Percentiles rank a stretch among this genome's conserved stretches.
These are phyloP conservation scores for Acronicta aceris DNA, from an alignment of 2,888 invertebrate genomes.

Conservation along the genomic window DNA sequence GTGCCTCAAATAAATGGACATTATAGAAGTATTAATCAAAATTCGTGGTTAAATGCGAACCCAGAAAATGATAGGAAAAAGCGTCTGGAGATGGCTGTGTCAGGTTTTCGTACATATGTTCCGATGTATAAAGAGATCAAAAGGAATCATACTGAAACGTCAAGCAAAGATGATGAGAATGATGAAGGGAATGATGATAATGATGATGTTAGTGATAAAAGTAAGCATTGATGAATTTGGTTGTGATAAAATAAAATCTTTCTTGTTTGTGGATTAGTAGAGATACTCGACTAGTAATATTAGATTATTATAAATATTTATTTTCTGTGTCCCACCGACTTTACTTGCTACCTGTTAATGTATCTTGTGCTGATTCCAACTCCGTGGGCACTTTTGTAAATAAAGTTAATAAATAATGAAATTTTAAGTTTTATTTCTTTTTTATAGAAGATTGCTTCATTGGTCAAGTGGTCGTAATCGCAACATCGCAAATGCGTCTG, in stretches of 20 bases:
- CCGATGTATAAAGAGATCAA: constrained; percentile 81
- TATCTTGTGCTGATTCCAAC: constrained; percentile 48
- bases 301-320: constrained; percentile 34
- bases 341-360: constrained; percentile 35
- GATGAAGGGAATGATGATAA: constrained; percentile 12
- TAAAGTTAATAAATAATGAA: constrained; percentile 43
- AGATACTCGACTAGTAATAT: constrained; percentile 27
- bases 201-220: not conserved
- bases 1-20: constrained; percentile 84
- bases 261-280: constrained; percentile 15
- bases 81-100: constrained; percentile 71
- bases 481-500: too few relatives aligned
- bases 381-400: constrained; percentile 62
- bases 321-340: constrained; percentile 62
- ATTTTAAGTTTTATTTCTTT: constrained; percentile 15
- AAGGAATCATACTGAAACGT: constrained; percentile 69
- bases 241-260: constrained; percentile 40
- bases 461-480: too few relatives aligned
- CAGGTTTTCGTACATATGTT: constrained; percentile 68
- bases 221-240: constrained; percentile 21
- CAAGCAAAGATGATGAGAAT: constrained; percentile 21
- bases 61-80: constrained; percentile 73
- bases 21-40: constrained; percentile 75
- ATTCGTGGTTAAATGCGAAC: constrained; percentile 61
- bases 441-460: not conserved